Evolutionary conservation across 1,140 invertebrate genomes (phyloP).

Genomic region (Listronotus oregonensis): DNA sequence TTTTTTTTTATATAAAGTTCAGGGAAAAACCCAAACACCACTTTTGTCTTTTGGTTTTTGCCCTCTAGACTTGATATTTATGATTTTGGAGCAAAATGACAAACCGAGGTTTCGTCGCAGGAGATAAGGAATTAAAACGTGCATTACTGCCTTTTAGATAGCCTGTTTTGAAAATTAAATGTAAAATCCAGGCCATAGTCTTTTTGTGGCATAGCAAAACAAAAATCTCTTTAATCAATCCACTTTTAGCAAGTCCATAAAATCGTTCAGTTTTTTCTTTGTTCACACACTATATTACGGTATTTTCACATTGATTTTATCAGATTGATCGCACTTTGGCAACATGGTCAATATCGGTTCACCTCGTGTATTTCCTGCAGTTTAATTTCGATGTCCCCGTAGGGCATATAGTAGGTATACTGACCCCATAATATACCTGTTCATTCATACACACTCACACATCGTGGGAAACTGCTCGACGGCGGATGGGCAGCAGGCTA

Average conservation of each 20-base stretch:
- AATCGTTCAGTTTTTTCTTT: background rate
- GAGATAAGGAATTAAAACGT: too few species aligned
- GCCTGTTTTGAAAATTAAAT: too few species aligned
- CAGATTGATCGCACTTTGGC: background rate
- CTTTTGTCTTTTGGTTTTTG: too few species aligned
- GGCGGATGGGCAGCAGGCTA: conserved; percentile 30
- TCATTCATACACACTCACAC: conserved; percentile 44
- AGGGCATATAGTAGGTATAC: conserved; percentile 43
- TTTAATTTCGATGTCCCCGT: conserved; percentile 39
- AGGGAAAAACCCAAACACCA: too few species aligned
- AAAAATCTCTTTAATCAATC: too few species aligned
- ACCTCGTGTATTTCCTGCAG: conserved; percentile 40
- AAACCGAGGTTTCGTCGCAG: too few species aligned
- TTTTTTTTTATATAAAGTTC: too few species aligned
- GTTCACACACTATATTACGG: background rate
- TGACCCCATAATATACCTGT: conserved; percentile 46
- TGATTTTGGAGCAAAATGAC: too few species aligned
- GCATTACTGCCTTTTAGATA: too few species aligned
- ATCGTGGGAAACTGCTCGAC: conserved; percentile 43
- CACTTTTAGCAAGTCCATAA: background rate
- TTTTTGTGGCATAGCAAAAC: too few species aligned
- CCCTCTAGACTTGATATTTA: too few species aligned
- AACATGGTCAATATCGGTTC: conserved; percentile 2
- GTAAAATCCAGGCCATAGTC: too few species aligned
- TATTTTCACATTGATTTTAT: conserved; percentile 23